Evolutionary conservation across 2,113 vertebrate genomes (phyloP).

Genomic region (Toxostoma redivivum): DNA sequence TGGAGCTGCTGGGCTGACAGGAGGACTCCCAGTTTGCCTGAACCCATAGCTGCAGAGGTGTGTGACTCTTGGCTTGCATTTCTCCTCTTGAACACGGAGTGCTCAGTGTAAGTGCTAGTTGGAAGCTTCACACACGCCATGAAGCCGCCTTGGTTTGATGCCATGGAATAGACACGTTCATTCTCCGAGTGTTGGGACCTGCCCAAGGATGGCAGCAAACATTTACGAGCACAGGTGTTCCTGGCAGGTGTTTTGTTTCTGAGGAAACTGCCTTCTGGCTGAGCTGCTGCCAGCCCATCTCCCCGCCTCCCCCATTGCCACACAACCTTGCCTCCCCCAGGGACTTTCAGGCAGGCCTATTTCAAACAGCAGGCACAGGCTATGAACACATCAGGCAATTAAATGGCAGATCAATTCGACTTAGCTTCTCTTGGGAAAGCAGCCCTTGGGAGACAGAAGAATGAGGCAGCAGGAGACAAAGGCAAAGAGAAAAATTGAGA

Average conservation of each 20-base stretch:
- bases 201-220: constrained; percentile 53
- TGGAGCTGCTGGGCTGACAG: not conserved
- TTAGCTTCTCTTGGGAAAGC: constrained; percentile 62
- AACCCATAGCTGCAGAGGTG: not conserved
- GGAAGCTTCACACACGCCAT: not conserved
- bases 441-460: constrained; percentile 46
- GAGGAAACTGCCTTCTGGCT: constrained; percentile 54
- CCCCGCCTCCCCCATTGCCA: not conserved
- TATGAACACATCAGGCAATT: constrained; percentile 66
- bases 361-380: constrained; percentile 48
- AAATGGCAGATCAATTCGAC: constrained; percentile 67
- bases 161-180: constrained; percentile 46
- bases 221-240: constrained; percentile 52
- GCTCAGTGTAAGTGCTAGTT: not conserved
- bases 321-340: constrained; percentile 8
- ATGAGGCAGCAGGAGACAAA: constrained; percentile 8
- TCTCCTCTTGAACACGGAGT: not conserved
- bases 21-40: not conserved
- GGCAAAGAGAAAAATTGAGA: not conserved
- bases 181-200: not conserved
- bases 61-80: not conserved
- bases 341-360: constrained; percentile 38
- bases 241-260: constrained; percentile 55
- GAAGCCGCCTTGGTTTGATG: constrained; percentile 42
- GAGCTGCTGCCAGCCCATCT: constrained; percentile 42